Conservation (phyloP, 2,113 vertebrate genomes). For the Spilogale gracilis region DNA sequence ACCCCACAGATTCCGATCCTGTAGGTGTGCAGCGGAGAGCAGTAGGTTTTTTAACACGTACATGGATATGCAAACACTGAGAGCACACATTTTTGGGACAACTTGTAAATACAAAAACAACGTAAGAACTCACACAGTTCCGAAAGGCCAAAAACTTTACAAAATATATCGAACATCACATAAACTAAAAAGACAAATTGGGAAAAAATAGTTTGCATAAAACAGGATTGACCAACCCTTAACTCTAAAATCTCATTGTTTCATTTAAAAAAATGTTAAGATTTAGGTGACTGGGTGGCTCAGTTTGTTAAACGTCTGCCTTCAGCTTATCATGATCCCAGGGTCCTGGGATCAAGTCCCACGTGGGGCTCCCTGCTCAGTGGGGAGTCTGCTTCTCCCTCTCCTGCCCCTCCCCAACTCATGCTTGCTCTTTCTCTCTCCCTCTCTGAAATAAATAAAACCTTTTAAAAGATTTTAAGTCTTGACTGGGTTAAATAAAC, state of each 20-base stretch:
- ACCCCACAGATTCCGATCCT: too few species aligned
- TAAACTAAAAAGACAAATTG: not conserved
- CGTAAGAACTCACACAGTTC: not conserved
- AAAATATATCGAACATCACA: not conserved
- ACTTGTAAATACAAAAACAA: not conserved
- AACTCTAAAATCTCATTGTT: not conserved
- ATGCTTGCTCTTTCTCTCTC: too few species aligned
- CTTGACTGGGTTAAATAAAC: not conserved
- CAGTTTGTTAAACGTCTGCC: too few species aligned
- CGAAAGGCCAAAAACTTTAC: not conserved
- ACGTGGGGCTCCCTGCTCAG: too few species aligned
- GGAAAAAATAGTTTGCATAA: not conserved
- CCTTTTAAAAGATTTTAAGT: not conserved
- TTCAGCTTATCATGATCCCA: too few species aligned
- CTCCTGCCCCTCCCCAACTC: too few species aligned
- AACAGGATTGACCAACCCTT: not conserved
- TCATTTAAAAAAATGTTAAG: not conserved
- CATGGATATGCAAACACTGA: not conserved
- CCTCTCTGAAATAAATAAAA: too few species aligned
- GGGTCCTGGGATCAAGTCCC: too few species aligned
- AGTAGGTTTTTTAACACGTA: not conserved
- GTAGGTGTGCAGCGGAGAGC: not conserved
- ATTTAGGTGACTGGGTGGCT: not conserved
- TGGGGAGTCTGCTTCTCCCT: too few species aligned
- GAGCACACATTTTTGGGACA: not conserved